Conservation (phyloP, 2,888 invertebrate genomes). For the Polia nebulosa region DNA sequence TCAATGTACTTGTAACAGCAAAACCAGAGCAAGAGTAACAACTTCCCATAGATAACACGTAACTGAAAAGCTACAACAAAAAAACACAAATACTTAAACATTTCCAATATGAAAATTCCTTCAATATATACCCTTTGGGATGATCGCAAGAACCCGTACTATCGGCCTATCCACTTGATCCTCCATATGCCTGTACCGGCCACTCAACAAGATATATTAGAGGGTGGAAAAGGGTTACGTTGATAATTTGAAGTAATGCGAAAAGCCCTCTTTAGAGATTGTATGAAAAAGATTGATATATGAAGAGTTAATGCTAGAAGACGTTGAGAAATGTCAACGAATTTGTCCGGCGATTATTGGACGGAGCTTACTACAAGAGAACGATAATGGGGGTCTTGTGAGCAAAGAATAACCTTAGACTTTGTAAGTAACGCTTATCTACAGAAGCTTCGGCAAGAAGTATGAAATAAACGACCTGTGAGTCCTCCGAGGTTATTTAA, state of each 20-base stretch:
- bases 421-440: constrained; percentile 8
- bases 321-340: constrained; percentile 42
- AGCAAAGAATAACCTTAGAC: background rate
- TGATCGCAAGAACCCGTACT: constrained; percentile 62
- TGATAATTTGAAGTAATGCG: constrained; percentile 65
- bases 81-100: constrained; percentile 46
- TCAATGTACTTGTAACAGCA: background rate
- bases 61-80: constrained; percentile 49
- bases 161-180: constrained; percentile 57
- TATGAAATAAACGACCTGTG: background rate
- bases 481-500: background rate
- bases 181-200: constrained; percentile 40
- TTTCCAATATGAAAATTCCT: constrained; percentile 71
- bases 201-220: constrained; percentile 61
- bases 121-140: constrained; percentile 55
- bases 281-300: constrained; percentile 60
- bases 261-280: constrained; percentile 51
- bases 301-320: constrained; percentile 43
- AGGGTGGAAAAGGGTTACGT: constrained; percentile 61
- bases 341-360: constrained; percentile 42
- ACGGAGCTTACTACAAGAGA: background rate
- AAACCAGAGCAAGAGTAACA: constrained; percentile 2
- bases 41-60: background rate
- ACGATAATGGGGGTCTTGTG: constrained; percentile 11
- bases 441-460: background rate